A percentile compares a stretch with the other conserved stretches of the same genome.
These are phyloP conservation scores for Suricata suricatta DNA, from an alignment of 2,113 vertebrate genomes.

Conservation along the genomic window DNA sequence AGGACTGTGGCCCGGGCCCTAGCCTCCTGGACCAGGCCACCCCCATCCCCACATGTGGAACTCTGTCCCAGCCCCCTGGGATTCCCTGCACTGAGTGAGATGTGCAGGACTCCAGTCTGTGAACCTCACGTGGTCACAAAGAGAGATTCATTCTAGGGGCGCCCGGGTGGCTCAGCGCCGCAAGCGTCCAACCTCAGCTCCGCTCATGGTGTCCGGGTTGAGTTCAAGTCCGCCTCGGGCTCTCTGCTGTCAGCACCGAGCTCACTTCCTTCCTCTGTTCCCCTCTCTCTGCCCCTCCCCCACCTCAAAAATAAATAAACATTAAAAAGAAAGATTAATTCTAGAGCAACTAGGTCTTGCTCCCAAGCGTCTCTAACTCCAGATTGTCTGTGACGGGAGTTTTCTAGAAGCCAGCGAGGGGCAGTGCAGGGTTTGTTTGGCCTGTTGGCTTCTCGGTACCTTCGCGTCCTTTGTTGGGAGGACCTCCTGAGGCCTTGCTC, in stretches of 20 bases:
- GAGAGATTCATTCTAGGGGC: neutral
- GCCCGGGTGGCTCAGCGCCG: no score
- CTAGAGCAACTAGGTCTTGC: conserved; percentile 83
- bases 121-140: neutral
- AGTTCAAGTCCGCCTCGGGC: no score
- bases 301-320: no score
- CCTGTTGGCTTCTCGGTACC: neutral
- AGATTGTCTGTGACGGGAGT: neutral
- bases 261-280: no score
- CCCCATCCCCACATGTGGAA: no score
- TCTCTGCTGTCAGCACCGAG: no score
- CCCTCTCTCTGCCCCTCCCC: no score
- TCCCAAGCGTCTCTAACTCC: conserved; percentile 88
- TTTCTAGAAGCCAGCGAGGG: neutral
- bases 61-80: neutral
- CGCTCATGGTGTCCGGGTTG: no score
- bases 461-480: neutral
- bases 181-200: no score
- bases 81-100: neutral
- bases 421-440: neutral
- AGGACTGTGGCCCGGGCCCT: neutral
- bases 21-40: neutral
- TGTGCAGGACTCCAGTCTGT: neutral
- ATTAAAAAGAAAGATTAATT: neutral
- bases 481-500: neutral